These are phyloP conservation scores for Heliothis virescens DNA, from an alignment of 1,140 invertebrate genomes.

Conservation along the genomic window DNA sequence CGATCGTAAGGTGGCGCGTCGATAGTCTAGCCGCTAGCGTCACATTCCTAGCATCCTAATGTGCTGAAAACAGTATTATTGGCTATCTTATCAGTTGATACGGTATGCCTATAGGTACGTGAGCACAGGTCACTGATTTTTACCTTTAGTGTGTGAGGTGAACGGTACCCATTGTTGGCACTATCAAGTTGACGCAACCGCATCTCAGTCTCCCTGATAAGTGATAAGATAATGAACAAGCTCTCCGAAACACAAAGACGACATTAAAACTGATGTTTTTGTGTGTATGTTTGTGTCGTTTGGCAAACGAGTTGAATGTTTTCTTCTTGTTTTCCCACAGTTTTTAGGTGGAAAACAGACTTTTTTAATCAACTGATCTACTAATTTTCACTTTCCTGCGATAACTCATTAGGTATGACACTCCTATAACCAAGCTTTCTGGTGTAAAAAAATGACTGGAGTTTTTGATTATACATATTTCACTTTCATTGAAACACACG, in stretches of 20 bases:
- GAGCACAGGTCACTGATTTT: slow-evolving; percentile 14
- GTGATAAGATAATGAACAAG: slow-evolving; percentile 21
- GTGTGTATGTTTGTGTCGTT: not conserved
- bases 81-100: not conserved
- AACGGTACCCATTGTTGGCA: slow-evolving; percentile 8
- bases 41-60: not conserved
- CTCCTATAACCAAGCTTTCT: too few species aligned
- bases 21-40: not conserved
- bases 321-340: not conserved
- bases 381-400: too few species aligned
- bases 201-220: slow-evolving; percentile 27
- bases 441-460: too few species aligned
- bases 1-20: slow-evolving; percentile 3
- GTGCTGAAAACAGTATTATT: too few species aligned
- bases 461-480: too few species aligned
- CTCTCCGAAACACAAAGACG: slow-evolving; percentile 20
- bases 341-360: too few species aligned
- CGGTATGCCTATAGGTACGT: not conserved
- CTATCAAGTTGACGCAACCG: slow-evolving; percentile 31
- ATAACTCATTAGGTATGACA: too few species aligned
- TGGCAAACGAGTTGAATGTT: not conserved
- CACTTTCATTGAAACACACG: too few species aligned
- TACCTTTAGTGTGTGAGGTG: slow-evolving; percentile 29
- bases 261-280: not conserved
- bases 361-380: too few species aligned